Evolutionary conservation across 2,888 invertebrate genomes (phyloP), one percentile per base, ranked within the genome.

Genomic region (Acanthoscelides obtectus): DNA sequence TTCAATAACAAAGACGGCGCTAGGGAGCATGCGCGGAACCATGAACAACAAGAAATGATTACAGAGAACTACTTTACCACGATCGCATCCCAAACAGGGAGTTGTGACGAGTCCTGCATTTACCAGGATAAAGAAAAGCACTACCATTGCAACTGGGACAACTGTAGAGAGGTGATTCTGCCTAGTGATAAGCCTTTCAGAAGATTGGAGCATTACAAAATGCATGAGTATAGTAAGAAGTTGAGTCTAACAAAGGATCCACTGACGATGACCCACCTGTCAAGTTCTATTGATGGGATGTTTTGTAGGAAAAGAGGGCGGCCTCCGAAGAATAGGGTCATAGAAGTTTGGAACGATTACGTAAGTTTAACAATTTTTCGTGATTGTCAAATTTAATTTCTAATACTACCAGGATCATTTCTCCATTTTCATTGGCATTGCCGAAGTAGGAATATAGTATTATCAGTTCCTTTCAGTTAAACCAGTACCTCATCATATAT

Each of bases 281-380:
- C 91, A 4, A 93, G 92, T 74, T 93, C 94, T 63, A 90, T 96
- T 77, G 96, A 97, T 84, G 95, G 95, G 70, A 94, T 97, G 91
- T 96, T 96, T 83, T 93, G 95, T 84, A 89, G 97, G 73, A 96
- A 97, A 81, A 89, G 98, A 27, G 98, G 98, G 67, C 89, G 98
- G 74, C 98, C 98, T n/a, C 98, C 98, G 19, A 98, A 98, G 87
- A 98, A 98, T 84, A 90, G 96, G 0, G 93, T 96, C 19, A 95
- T 96, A 65, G 96, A 96, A 89, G 94, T 95, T 75, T 95, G 95
- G 91, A 93, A 93, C 77, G 94, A 93, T 80, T 93, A 92, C 83
- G 92, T 92, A 87, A 90, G 91, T 88, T 67, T 8, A 25, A 64
- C 12, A 20, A 17, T 64, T n/a, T n/a, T n/a, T n/a, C n/a, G n/a